phyloP scores from a whole-genome alignment of 2,113 vertebrate species.

The Bolborhynchus lineola region DNA sequence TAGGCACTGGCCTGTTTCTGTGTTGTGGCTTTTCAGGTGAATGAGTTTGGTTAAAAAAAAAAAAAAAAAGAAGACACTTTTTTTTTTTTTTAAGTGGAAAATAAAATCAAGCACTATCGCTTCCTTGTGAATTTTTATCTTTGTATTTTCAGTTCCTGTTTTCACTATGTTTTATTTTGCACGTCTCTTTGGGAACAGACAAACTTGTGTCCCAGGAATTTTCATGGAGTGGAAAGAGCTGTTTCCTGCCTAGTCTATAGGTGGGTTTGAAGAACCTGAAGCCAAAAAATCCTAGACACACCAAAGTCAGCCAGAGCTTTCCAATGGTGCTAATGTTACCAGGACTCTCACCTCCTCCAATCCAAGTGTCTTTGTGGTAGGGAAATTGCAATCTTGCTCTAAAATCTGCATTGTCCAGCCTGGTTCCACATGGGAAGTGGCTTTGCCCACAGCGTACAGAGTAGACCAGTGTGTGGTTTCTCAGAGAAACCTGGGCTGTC shows the following conservation, averaged over 20 bases:
- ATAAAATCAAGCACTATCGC: neutral
- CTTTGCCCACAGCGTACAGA: neutral
- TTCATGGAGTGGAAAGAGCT: neutral
- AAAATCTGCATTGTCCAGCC: neutral
- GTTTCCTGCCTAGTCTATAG: neutral
- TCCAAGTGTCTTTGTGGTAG: conserved; percentile 17
- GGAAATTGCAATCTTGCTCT: neutral
- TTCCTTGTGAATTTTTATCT: neutral
- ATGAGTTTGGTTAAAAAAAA: neutral
- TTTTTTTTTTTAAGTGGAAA: neutral
- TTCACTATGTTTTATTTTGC: neutral
- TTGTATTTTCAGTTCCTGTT: neutral
- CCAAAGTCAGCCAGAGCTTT: neutral
- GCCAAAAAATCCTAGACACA: conserved; percentile 21
- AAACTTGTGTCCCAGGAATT: neutral
- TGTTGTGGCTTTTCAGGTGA: neutral
- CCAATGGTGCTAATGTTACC: neutral
- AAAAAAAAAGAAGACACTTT: no score
- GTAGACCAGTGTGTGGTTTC: neutral
- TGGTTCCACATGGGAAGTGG: neutral
- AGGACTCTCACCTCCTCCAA: neutral
- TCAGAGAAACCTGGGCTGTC: neutral
- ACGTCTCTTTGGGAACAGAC: neutral
- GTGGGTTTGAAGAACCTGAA: neutral
- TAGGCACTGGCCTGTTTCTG: neutral